phyloP scores from a whole-genome alignment of 2,888 invertebrate species.

The Lasioglossum villosulum region DNA sequence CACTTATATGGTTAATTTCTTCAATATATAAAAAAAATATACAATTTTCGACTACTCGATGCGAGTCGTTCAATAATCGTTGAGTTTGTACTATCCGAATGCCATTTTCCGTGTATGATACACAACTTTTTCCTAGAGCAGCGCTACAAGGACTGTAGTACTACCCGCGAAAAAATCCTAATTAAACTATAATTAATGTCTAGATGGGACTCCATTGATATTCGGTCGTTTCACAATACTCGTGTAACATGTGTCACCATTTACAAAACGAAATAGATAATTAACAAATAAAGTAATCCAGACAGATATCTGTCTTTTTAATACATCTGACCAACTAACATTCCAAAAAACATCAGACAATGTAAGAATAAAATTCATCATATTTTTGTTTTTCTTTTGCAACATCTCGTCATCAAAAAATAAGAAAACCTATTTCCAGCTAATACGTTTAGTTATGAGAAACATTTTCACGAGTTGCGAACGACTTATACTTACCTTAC shows the following conservation, averaged over 20 bases:
- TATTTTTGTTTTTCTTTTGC: slow-evolving; percentile 6
- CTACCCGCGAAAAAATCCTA: slow-evolving; percentile 78
- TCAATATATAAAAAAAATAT: slow-evolving; percentile 84
- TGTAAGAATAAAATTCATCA: slow-evolving; percentile 36
- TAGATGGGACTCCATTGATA: slow-evolving; percentile 72
- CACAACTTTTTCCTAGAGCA: slow-evolving; percentile 73
- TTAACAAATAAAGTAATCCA: slow-evolving; percentile 34
- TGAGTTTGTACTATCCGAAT: slow-evolving; percentile 84
- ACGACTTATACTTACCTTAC: slow-evolving; percentile 81
- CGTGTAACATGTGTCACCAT: slow-evolving; percentile 54
- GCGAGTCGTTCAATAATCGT: slow-evolving; percentile 81
- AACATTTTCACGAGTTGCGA: slow-evolving; percentile 75
- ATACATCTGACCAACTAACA: neutral
- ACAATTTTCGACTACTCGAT: slow-evolving; percentile 83
- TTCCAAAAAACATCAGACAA: neutral
- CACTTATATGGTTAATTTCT: slow-evolving; percentile 81
- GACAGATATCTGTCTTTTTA: slow-evolving; percentile 5
- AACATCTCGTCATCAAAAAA: slow-evolving; percentile 22
- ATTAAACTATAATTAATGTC: slow-evolving; percentile 82
- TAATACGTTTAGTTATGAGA: slow-evolving; percentile 39
- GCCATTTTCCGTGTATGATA: slow-evolving; percentile 83
- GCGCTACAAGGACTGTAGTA: slow-evolving; percentile 74
- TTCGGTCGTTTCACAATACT: slow-evolving; percentile 70
- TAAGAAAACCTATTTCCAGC: slow-evolving; percentile 18
- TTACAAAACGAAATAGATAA: slow-evolving; percentile 36